phyloP scores from a whole-genome alignment of 2,888 invertebrate genomes.

The Nematopogon swammerdamellus region DNA sequence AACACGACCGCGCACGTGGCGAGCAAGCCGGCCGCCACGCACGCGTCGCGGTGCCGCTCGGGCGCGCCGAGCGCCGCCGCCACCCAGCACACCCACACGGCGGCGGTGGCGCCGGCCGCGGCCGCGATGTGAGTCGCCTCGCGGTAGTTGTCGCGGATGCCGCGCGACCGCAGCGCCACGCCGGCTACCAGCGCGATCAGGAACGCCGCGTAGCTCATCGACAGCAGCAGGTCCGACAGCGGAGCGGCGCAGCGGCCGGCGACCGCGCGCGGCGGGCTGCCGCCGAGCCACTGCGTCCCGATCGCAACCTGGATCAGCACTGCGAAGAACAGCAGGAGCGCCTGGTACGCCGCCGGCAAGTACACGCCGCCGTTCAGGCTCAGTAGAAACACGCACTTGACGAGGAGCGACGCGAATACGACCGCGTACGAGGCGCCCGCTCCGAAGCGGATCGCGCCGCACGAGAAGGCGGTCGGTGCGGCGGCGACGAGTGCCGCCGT shows the following conservation, averaged over 20 bases:
- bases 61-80: constrained; percentile 76
- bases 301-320: constrained; percentile 87
- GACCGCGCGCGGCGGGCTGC: constrained; percentile 63
- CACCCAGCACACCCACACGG: constrained; percentile 83
- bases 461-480: constrained; percentile 74
- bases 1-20: constrained; percentile 83
- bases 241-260: constrained; percentile 59
- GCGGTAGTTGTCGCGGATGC: constrained; percentile 89
- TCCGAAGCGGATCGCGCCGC: constrained; percentile 78
- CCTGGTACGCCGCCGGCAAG: constrained; percentile 89
- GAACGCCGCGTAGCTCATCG: constrained; percentile 80
- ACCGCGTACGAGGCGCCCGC: constrained; percentile 81
- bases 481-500: constrained; percentile 76
- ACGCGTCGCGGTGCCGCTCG: constrained; percentile 80
- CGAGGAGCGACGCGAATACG: constrained; percentile 86
- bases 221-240: constrained; percentile 70
- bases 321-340: constrained; percentile 83
- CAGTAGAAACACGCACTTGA: constrained; percentile 90
- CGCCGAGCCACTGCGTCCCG: constrained; percentile 80
- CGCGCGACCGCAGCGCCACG: constrained; percentile 79
- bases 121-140: constrained; percentile 91
- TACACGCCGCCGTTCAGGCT: constrained; percentile 90
- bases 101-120: constrained; percentile 81
- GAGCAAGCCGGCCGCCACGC: constrained; percentile 85
- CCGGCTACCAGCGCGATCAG: constrained; percentile 82